Evolutionary conservation across 1,140 invertebrate species (phyloP).

Genomic region (Tetramorium alpestre): DNA sequence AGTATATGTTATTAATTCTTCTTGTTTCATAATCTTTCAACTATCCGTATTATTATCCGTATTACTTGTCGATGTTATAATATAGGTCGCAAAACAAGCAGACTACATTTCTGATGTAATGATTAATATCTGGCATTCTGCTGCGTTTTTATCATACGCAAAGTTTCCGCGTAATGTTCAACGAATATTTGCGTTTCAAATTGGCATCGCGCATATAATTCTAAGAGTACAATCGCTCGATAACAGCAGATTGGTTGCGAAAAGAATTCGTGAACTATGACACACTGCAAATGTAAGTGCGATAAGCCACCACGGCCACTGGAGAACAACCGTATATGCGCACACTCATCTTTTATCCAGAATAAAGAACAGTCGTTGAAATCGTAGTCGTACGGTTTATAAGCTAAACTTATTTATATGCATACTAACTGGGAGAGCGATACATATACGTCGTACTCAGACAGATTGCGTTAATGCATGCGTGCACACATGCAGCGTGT

Average conservation of each 20-base stretch:
- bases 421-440: constrained; percentile 69
- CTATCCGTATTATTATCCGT: neutral
- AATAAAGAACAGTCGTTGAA: constrained; percentile 61
- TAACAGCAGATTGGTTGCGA: neutral
- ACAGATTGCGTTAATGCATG: constrained; percentile 12
- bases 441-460: constrained; percentile 70
- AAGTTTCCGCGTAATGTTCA: constrained; percentile 3
- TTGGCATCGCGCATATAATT: neutral
- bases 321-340: neutral
- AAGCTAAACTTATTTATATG: constrained; percentile 71
- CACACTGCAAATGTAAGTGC: neutral
- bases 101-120: constrained; percentile 4
- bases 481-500: constrained; percentile 10
- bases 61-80: neutral
- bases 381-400: constrained; percentile 55
- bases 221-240: neutral
- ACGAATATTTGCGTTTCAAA: constrained; percentile 1
- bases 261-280: constrained; percentile 56
- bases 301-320: neutral
- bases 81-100: neutral
- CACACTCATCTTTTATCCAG: constrained; percentile 8
- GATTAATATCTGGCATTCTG: constrained; percentile 6
- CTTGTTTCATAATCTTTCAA: neutral
- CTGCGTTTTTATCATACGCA: neutral
- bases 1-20: neutral